Base-by-base conservation (phyloP, 2,797 vertebrate species). In the Tiaroga cobitis region DNA sequence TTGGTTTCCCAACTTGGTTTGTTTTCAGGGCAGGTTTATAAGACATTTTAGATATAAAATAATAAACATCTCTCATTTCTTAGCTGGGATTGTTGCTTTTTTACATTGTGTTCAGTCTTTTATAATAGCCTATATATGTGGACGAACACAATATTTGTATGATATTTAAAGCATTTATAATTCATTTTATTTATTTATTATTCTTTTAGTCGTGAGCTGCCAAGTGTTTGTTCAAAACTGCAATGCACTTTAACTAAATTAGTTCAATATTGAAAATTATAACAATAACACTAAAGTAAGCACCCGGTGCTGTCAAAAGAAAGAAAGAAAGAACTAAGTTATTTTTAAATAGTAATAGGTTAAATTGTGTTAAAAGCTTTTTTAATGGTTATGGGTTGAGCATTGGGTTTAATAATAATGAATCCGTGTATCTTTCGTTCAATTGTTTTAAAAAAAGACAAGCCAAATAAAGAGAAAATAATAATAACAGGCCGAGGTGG, bases 251-350 rank as follows among this genome's bases (percentile, higher is more conserved):
- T n/a, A 8, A 15, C 43, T 46, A 46, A 21, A 49, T 7, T 15
- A 15, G 19, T 37, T 18, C 0, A 43, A 24, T 15, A 51, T 46
- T 4, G 9, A 3, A 4, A 43, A 46, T n/a, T 2, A 16, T 8
- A 54, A 24, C 4, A 15, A 26, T 2, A 51, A 19, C 1, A 26
- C 2, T 19, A 34, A 32, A 51, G 18, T 9, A 29, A 49, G 29
- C 29, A 24, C 2, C 18, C 18, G 9, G 73, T 51, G 26, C 18
- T 54, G 19, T 54, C 46, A 49, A 49, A 10, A 18, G 29, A 46
- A 1, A 8, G 0, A 8, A 0, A n/a, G 5, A n/a, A 7, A 4
- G 1, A 7, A 21, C 3, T 8, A 18, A 5, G 1, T 46, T 15
- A 18, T n/a, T 43, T 41, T 70, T 8, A 49, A n/a, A 43, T 46